Conservation (phyloP, 2,113 vertebrate species). For the Scomber colias region DNA sequence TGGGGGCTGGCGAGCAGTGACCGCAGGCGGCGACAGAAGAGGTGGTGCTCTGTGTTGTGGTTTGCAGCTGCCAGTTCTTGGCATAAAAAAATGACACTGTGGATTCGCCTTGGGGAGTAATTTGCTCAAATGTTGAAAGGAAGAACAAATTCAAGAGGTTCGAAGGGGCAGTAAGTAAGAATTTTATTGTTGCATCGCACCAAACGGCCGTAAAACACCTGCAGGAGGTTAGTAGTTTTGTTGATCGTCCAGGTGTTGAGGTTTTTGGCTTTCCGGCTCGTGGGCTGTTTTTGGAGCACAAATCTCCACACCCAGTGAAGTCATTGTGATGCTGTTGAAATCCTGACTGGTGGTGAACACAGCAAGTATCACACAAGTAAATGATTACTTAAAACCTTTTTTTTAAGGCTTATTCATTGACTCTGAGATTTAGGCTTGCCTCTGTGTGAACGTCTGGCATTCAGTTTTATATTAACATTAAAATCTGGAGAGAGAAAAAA, state of each 20-base stretch:
- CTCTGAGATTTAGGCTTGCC: too few species aligned
- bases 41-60: conserved; percentile 36
- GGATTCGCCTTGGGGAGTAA: conserved; percentile 26
- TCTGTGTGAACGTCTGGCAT: too few species aligned
- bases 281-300: conserved; percentile 7
- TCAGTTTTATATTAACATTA: too few species aligned
- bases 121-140: conserved; percentile 33
- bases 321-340: conserved; percentile 24
- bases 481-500: too few species aligned
- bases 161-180: conserved; percentile 27
- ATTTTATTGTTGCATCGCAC: conserved; percentile 29
- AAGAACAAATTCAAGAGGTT: conserved; percentile 39
- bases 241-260: conserved; percentile 27
- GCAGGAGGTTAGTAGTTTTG: conserved; percentile 24
- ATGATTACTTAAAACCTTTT: neutral
- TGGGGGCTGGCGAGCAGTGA: conserved; percentile 26
- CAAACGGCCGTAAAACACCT: conserved; percentile 53
- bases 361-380: neutral
- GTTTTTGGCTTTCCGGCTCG: conserved; percentile 5
- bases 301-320: conserved; percentile 26
- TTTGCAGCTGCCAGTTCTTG: conserved; percentile 54
- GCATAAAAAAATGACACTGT: conserved; percentile 23
- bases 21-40: conserved; percentile 52
- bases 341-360: conserved; percentile 6
- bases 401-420: too few species aligned